phyloP scores from a whole-genome alignment of 30 jellyfish, hydroid and myxozoan genomes.

The Nemopilema nomurai region DNA sequence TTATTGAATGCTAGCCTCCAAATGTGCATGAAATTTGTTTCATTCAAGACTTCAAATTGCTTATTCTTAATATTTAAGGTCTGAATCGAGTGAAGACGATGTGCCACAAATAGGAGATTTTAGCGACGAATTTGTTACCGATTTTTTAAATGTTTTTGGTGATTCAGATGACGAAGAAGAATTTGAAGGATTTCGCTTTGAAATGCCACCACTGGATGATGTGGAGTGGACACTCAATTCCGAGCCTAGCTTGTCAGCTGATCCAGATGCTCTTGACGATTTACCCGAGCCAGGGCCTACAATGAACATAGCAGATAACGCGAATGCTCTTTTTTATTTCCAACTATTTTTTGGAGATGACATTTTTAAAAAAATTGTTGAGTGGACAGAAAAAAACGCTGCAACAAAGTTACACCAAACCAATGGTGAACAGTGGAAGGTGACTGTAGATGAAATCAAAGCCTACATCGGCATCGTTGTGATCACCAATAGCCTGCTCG shows the following conservation, averaged over 20 bases:
- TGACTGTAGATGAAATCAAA: slow-evolving; percentile 35
- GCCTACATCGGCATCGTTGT: slow-evolving; percentile 45
- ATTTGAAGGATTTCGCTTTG: slow-evolving; percentile 36
- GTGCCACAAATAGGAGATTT: slow-evolving; percentile 2
- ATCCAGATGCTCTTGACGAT: slow-evolving; percentile 17
- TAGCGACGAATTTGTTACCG: slow-evolving; percentile 19
- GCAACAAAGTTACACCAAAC: background rate
- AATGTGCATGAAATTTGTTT: too few relatives aligned
- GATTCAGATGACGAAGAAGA: too few relatives aligned
- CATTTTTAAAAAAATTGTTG: slow-evolving; percentile 14
- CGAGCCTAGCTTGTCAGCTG: slow-evolving; percentile 35
- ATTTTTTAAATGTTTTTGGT: background rate
- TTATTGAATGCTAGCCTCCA: too few relatives aligned
- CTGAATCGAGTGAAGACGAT: slow-evolving; percentile 1
- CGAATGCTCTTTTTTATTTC: slow-evolving; percentile 11
- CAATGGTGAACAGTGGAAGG: slow-evolving; percentile 26
- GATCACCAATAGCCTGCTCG: slow-evolving; percentile 13
- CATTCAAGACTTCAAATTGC: too few relatives aligned
- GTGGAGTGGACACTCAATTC: slow-evolving; percentile 32
- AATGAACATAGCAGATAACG: background rate
- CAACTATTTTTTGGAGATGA: slow-evolving; percentile 32
- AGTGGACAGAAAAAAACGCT: slow-evolving; percentile 16
- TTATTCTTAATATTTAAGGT: too few relatives aligned
- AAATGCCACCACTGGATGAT: slow-evolving; percentile 23
- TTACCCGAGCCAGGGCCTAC: slow-evolving; percentile 25